Evolutionary conservation across 1,140 invertebrate genomes (phyloP).

Genomic region (Drosophila pallidifrons): DNA sequence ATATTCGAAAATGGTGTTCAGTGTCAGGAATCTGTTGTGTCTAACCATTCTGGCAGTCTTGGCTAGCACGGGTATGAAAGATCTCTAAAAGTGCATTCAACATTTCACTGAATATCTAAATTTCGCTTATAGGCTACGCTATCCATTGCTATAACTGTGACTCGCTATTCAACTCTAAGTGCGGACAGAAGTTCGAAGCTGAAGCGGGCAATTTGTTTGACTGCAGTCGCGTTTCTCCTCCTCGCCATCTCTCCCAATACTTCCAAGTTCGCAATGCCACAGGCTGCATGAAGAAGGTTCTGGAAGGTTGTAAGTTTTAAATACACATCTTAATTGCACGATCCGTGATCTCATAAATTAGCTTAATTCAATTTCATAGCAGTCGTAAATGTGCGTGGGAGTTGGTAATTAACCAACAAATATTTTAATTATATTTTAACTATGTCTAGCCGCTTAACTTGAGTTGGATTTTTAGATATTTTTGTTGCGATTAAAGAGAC

Average conservation of each 20-base stretch:
- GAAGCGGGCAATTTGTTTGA: conserved; percentile 56
- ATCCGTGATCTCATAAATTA: conserved; percentile 51
- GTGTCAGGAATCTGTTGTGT: conserved; percentile 63
- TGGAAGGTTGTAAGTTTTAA: conserved; percentile 69
- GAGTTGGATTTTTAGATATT: not conserved
- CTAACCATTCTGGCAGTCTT: conserved; percentile 67
- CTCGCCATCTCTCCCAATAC: conserved; percentile 56
- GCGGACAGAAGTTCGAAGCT: conserved; percentile 69
- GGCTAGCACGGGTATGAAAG: conserved; percentile 64
- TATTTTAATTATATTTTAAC: not conserved
- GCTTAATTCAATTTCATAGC: conserved; percentile 47
- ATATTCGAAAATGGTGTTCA: conserved; percentile 68
- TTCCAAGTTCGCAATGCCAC: conserved; percentile 71
- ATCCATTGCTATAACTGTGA: conserved; percentile 78
- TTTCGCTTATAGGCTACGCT: conserved; percentile 61
- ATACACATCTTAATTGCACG: not conserved
- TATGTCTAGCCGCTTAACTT: not conserved
- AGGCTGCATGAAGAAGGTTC: conserved; percentile 76
- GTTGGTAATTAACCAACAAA: conserved; percentile 16
- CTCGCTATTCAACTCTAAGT: conserved; percentile 54
- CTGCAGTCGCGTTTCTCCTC: conserved; percentile 56
- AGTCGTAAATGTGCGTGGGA: not conserved
- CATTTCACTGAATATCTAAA: not conserved
- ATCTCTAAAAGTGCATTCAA: not conserved
- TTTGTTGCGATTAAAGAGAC: not conserved